Base-by-base conservation (phyloP, 2,797 vertebrate genomes). In the Gorsachius magnificus region DNA sequence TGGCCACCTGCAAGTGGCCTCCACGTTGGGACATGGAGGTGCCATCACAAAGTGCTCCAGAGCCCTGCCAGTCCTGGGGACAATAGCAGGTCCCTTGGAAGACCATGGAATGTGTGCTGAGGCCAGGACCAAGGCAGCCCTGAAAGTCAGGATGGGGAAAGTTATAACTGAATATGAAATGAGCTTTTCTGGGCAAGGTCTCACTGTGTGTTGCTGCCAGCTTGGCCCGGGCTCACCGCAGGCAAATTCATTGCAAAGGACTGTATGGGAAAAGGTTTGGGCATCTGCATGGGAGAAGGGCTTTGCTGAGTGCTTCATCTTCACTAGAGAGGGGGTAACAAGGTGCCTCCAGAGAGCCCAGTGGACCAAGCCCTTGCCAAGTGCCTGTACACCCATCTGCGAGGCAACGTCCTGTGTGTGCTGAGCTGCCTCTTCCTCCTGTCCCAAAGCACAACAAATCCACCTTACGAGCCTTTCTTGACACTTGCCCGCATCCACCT, bases 101-200 rank as follows among this genome's bases (percentile, higher is more conserved):
- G 43, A 36, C 16, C 0, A 0, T 81, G 48, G 28, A 28, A 6
- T 7, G 15, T 18, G 29, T 35, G 35, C 18, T 0, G 2, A 48
- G 53, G 17, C 13, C 48, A 60, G 54, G 41, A 61, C 35, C 0
- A 2, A 48, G 26, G 31, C 31, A 54, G 24, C 20, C 22, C 51
- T 57, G 80, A 57, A 43, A 41, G 28, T 56, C 11, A 9, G 66
- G 25, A 41, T 17, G 4, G 9, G 33, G 38, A 10, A 66, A 65
- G 43, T 46, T 53, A 21, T n/a, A 58, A 60, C 10, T 28, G 29
- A 35, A 26, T 54, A 36, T 0, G 1, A 60, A 48, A 66, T 28
- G 18, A 46, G 53, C 8, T 43, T 56, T 68, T 41, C 16, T 16
- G 33, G 50, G 31, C 28, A 51, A 82, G 45, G 20, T n/a, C 33